Base-by-base conservation (phyloP, 2,797 vertebrate species). In the Oreonectes daqikongensis region DNA sequence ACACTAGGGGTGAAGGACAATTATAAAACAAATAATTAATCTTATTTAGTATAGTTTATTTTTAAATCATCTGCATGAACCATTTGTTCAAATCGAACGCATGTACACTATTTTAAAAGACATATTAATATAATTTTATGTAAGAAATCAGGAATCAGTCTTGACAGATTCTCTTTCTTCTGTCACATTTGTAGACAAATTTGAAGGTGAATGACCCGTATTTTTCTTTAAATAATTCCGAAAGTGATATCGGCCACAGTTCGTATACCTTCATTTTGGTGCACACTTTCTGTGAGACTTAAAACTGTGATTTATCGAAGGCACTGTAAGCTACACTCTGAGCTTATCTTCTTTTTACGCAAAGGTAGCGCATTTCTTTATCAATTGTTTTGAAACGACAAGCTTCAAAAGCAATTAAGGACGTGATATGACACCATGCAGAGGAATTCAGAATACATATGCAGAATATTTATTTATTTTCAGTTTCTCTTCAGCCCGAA, bases 381-480 rank as follows among this genome's bases (percentile, higher is more conserved):
- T 91, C 90, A 88, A 81, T 75, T 83, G 77, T 85, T 90, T 89
- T 85, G 84, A 86, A 86, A 88, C 86, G 87, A 86, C 85, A 86
- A 88, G 87, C 88, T 89, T 90, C 85, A 87, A 79, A 89, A 81
- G 89, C 88, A 86, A 87, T 86, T 85, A 75, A 79, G 78, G 72
- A 72, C 73, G 79, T 12, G 84, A 82, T 82, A 87, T 84, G 85
- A 86, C 87, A 85, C 76, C 79, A 84, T 79, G 80, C 83, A 69
- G 84, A 65, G 9, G 66, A 83, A 78, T 79, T 78, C 65, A 79
- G 35, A 76, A 80, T 75, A 78, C 66, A 74, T 82, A 78, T 78
- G 83, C 75, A 69, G n/a, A 75, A 81, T 81, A 75, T 75, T 80
- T 87, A 81, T 87, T 89, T 84, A 84, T 88, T 89, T 83, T 78